Evolutionary conservation across 2,113 vertebrate species (phyloP).

Genomic region (Daubentonia madagascariensis): DNA sequence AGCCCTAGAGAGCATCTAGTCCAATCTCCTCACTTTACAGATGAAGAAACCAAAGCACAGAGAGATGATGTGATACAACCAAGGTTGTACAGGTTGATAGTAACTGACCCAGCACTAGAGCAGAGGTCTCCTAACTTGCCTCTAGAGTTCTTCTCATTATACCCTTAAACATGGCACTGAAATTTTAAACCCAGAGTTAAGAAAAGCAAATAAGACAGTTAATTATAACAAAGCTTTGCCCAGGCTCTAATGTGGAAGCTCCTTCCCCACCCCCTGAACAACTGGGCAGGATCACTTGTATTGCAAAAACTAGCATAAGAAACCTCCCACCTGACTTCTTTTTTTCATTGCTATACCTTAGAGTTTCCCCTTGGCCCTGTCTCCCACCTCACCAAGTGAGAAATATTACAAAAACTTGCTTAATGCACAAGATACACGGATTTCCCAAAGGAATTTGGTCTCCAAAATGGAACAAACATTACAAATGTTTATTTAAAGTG

Average conservation of each 20-base stretch:
- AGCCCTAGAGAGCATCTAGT: neutral
- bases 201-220: neutral
- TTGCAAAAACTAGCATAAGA: neutral
- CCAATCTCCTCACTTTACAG: neutral
- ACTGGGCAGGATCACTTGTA: neutral
- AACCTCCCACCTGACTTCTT: neutral
- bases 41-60: neutral
- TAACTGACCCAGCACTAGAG: neutral
- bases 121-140: neutral
- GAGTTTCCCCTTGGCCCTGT: neutral
- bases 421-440: neutral
- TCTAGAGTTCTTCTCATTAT: neutral
- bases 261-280: accelerated
- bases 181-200: slow-evolving; percentile 8
- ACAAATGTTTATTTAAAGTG: neutral
- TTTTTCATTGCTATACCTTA: neutral
- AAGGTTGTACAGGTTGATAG: neutral
- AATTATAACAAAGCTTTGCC: neutral
- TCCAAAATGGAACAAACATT: neutral
- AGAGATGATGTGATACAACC: neutral
- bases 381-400: neutral
- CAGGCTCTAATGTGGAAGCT: neutral
- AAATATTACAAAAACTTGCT: neutral
- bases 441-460: neutral
- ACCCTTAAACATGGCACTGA: neutral